Evolutionary conservation across 2,888 invertebrate genomes (phyloP).

Genomic region (Clanis bilineata): DNA sequence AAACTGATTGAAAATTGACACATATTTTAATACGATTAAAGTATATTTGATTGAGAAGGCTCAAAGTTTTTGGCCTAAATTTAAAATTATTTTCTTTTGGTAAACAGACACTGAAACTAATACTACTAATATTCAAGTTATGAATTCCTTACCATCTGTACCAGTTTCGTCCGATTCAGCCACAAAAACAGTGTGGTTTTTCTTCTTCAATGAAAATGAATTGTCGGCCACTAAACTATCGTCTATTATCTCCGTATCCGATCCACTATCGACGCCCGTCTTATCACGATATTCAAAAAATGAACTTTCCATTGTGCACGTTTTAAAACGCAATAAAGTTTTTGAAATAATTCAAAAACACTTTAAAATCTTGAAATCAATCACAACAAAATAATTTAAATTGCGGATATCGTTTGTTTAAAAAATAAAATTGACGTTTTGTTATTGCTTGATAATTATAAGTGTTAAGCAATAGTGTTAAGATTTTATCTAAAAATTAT

Average conservation of each 20-base stretch:
- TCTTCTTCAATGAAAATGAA: constrained; percentile 50
- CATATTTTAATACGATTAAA: neutral
- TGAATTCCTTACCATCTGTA: constrained; percentile 49
- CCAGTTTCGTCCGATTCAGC: constrained; percentile 68
- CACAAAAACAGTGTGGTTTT: constrained; percentile 64
- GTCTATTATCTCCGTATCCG: constrained; percentile 65
- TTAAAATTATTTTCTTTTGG: no score
- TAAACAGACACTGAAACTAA: no score
- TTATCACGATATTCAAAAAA: constrained; percentile 69
- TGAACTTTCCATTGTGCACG: constrained; percentile 61
- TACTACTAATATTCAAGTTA: neutral
- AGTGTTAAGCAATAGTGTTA: no score
- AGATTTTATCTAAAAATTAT: no score
- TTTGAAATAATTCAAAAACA: neutral
- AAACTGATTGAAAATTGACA: neutral
- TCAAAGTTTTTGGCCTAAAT: no score
- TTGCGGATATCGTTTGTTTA: neutral
- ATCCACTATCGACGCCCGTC: constrained; percentile 50
- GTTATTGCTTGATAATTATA: neutral
- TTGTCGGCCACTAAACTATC: constrained; percentile 53
- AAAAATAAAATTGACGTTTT: constrained; percentile 9
- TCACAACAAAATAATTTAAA: constrained; percentile 9
- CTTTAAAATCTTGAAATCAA: neutral
- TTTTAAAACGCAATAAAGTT: neutral
- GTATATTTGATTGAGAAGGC: no score